phyloP scores from a whole-genome alignment of 2,113 vertebrate species.

The Mustela nigripes region DNA sequence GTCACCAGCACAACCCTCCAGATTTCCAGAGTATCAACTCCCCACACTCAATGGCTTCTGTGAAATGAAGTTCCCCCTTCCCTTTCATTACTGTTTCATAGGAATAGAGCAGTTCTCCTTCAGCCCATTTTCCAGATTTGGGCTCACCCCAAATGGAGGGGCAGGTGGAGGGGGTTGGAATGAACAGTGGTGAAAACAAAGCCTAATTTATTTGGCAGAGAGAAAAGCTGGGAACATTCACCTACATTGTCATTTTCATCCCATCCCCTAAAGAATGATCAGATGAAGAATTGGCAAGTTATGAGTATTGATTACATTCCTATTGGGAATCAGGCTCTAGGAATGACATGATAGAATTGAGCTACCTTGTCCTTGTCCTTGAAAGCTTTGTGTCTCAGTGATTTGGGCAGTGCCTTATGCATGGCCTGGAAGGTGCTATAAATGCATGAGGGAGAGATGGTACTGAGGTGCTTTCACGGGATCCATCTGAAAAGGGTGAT shows the following conservation, averaged over 20 bases:
- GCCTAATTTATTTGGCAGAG: not conserved
- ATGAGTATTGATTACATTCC: not conserved
- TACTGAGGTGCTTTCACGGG: not conserved
- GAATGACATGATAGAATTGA: not conserved
- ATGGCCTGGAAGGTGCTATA: not conserved
- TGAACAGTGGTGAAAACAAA: not conserved
- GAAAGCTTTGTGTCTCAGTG: not conserved
- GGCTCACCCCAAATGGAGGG: not conserved
- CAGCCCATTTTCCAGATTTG: not conserved
- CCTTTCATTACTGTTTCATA: not conserved
- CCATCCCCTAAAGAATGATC: not conserved
- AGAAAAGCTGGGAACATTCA: not conserved
- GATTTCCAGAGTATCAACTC: not conserved
- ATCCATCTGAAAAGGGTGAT: not conserved
- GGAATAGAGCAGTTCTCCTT: not conserved
- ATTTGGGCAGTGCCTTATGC: not conserved
- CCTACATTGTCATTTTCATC: not conserved
- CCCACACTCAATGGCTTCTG: not conserved
- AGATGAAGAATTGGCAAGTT: not conserved
- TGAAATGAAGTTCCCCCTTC: not conserved
- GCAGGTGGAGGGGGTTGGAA: not conserved
- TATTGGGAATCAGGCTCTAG: not conserved
- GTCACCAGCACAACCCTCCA: not conserved
- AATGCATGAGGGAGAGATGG: not conserved
- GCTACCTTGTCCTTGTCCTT: not conserved